Evolutionary conservation across 2,113 vertebrate species (phyloP).

Genomic region (Chloroceryle aenea): DNA sequence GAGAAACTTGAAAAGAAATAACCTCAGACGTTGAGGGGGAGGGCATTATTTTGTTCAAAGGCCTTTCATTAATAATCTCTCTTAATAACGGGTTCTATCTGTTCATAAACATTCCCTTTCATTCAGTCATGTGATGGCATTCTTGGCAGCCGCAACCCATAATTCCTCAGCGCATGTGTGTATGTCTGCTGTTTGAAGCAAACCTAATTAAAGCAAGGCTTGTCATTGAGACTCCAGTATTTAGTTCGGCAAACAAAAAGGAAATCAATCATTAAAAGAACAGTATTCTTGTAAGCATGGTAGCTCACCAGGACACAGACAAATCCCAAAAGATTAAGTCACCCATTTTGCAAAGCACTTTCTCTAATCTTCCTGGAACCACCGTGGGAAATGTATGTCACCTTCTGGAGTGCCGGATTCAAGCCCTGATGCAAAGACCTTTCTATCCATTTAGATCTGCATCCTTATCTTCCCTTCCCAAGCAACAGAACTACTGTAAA

Average conservation of each 20-base stretch:
- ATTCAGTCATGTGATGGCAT: constrained; percentile 33
- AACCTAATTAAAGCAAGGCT: constrained; percentile 35
- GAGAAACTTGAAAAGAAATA: not conserved
- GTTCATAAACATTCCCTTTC: not conserved
- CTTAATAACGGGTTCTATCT: not conserved
- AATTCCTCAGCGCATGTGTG: not conserved
- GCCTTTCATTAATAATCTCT: not conserved
- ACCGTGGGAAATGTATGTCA: not conserved
- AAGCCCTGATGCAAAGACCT: not conserved
- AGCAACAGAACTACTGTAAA: not conserved
- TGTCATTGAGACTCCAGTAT: not conserved
- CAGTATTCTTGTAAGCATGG: not conserved
- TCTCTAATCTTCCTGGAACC: not conserved
- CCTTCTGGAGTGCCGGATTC: not conserved
- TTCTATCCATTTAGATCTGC: not conserved
- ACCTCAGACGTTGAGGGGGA: not conserved
- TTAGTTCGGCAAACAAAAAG: not conserved
- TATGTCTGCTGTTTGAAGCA: constrained; percentile 6
- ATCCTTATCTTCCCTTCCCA: not conserved
- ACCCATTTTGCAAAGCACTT: not conserved
- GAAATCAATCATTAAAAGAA: not conserved
- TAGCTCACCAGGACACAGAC: not conserved
- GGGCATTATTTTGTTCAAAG: not conserved
- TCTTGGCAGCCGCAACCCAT: not conserved
- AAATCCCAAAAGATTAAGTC: not conserved